Evolutionary conservation across 2,113 vertebrate genomes (phyloP), one percentile per base, ranked within the genome.

Genomic region (Agelaius tricolor): DNA sequence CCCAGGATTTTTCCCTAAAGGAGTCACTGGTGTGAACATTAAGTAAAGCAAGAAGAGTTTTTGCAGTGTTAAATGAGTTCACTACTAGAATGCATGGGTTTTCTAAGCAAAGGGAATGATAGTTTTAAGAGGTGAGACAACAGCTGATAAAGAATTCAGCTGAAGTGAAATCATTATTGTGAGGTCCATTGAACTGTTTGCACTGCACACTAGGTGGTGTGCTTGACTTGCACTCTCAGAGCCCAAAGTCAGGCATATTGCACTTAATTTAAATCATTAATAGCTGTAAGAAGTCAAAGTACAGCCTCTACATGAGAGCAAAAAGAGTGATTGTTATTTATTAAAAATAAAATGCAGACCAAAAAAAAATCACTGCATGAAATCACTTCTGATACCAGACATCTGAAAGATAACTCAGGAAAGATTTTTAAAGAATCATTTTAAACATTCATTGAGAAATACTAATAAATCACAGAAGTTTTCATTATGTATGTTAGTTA

Each of bases 171-270:
- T 44, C 0, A 24, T 67, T 92, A 83, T 68, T 76, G 28, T 24
- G 61, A 72, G 44, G 47, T 67, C 47, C 73, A 65, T 47, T 81
- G 80, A 96, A 90, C 41, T 95, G 78, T 95, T 92, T 84, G 68
- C 63, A 63, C 47, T 91, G 94, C 85, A 91, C 97, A 89, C 96
- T 97, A 97, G 97, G 85, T 97, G 97, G 97, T 94, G 96, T 95
- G 47, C 90, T 93, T 96, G 92, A 86, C 93, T 96, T 95, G 85
- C 81, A 80, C 87, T 93, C 78, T 80, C 55, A 58, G 52, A 92
- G 31, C 52, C 31, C 59, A 6, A 75, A 96, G 73, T 74, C 90
- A 77, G 63, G 74, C 63, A 30, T 58, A 74, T 0, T 44, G 63
- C 59, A n/a, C 61, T 92, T 55, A 21, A 63, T 80, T 86, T 74